Percentiles rank a stretch among this genome's conserved stretches.
phyloP scores from a whole-genome alignment of 2,113 vertebrate genomes.

The Microcebus lehilahytsara region DNA sequence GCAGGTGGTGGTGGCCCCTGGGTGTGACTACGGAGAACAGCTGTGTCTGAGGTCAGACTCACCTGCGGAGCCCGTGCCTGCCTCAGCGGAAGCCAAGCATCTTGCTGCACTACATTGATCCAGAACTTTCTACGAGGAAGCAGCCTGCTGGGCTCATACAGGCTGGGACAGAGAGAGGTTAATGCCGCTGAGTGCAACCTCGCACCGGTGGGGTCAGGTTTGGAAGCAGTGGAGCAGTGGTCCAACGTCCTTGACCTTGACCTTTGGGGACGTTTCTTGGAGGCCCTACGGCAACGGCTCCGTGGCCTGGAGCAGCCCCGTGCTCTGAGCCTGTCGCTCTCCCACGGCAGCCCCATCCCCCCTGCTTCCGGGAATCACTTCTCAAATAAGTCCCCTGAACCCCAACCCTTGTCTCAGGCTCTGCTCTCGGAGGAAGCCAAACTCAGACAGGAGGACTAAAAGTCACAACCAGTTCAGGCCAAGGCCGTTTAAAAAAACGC shows the following conservation, averaged over 20 bases:
- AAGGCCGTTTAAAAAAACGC: neutral
- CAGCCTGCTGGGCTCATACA: neutral
- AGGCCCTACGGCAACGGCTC: neutral
- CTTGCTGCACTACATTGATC: neutral
- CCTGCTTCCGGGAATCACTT: neutral
- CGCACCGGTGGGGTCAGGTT: fast-evolving
- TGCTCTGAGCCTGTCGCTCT: fast-evolving
- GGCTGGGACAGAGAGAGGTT: neutral
- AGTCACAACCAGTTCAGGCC: neutral
- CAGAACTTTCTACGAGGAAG: neutral
- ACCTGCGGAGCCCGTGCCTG: neutral
- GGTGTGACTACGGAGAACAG: neutral
- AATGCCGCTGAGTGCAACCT: neutral
- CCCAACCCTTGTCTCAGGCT: neutral
- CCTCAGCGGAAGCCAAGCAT: neutral
- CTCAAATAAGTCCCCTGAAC: neutral
- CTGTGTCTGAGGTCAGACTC: neutral
- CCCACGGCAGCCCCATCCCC: neutral
- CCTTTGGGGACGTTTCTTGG: neutral
- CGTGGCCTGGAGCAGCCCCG: neutral
- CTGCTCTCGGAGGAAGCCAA: neutral
- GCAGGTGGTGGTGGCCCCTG: neutral
- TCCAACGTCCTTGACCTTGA: neutral
- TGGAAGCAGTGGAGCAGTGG: neutral
- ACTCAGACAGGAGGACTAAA: neutral